phyloP scores from a whole-genome alignment of 2,113 vertebrate species.

The Megaceryle torquata region DNA sequence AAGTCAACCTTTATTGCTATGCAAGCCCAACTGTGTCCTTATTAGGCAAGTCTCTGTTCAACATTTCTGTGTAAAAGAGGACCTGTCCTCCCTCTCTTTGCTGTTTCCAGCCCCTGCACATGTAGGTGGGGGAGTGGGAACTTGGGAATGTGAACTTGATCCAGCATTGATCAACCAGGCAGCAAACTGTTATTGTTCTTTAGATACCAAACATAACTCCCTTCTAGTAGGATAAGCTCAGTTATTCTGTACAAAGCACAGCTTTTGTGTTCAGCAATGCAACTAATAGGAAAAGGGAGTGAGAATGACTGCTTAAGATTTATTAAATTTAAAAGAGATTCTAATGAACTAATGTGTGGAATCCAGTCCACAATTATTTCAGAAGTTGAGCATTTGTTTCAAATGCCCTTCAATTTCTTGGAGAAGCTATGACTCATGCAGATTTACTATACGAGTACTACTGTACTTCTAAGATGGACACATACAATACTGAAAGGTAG shows the following conservation, averaged over 20 bases:
- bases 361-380: not conserved
- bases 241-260: slow-evolving; percentile 76
- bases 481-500: not conserved
- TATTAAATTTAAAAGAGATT: slow-evolving; percentile 49
- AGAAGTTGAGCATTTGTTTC: not conserved
- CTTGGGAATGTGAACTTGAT: slow-evolving; percentile 81
- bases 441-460: not conserved
- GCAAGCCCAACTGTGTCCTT: slow-evolving; percentile 54
- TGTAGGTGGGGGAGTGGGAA: slow-evolving; percentile 79
- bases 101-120: slow-evolving; percentile 14
- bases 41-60: slow-evolving; percentile 55
- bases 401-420: not conserved
- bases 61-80: slow-evolving; percentile 22
- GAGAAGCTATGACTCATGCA: not conserved
- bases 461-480: not conserved
- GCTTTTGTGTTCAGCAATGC: slow-evolving; percentile 75
- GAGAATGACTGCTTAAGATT: slow-evolving; percentile 22
- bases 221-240: slow-evolving; percentile 72
- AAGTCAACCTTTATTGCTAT: slow-evolving; percentile 46
- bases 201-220: slow-evolving; percentile 87
- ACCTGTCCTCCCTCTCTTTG: slow-evolving; percentile 29
- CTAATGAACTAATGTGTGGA: slow-evolving; percentile 2
- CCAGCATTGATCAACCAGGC: slow-evolving; percentile 82
- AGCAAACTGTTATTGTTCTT: slow-evolving; percentile 88
- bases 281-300: slow-evolving; percentile 49